A percentile compares a stretch with the other conserved stretches of the same genome.
These are phyloP conservation scores for Epinotia demarniana DNA, from an alignment of 2,888 invertebrate species.

Conservation along the genomic window DNA sequence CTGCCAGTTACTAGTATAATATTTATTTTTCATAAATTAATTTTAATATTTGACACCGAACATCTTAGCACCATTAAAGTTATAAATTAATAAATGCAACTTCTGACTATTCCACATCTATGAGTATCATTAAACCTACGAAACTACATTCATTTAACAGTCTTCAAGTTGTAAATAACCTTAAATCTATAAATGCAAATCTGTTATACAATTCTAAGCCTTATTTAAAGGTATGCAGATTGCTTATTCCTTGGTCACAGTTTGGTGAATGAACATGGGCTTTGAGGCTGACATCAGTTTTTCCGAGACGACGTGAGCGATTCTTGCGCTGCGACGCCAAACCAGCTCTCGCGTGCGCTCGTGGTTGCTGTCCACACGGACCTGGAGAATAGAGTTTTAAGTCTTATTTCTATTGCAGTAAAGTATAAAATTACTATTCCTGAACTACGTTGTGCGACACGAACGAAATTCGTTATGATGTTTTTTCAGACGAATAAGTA, in stretches of 20 bases:
- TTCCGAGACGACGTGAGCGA: slow-evolving; percentile 93
- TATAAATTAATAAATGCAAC: slow-evolving; percentile 78
- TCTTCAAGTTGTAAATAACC: slow-evolving; percentile 37
- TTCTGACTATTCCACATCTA: slow-evolving; percentile 69
- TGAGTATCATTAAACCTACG: slow-evolving; percentile 71
- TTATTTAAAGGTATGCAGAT: background rate
- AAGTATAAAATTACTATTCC: background rate
- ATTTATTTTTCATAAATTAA: slow-evolving; percentile 9
- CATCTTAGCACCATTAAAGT: slow-evolving; percentile 67
- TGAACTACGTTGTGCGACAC: too few species aligned
- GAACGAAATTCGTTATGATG: too few species aligned
- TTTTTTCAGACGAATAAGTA: too few species aligned
- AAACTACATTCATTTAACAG: slow-evolving; percentile 33
- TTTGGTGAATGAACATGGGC: slow-evolving; percentile 74
- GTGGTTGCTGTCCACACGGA: slow-evolving; percentile 93
- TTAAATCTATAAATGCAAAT: slow-evolving; percentile 40
- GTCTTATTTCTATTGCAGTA: slow-evolving; percentile 19
- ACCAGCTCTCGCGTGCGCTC: slow-evolving; percentile 93
- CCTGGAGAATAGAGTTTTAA: slow-evolving; percentile 77
- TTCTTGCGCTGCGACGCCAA: slow-evolving; percentile 93
- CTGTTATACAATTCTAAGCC: slow-evolving; percentile 16
- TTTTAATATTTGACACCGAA: slow-evolving; percentile 25
- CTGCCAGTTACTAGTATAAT: background rate
- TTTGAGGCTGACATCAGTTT: slow-evolving; percentile 86
- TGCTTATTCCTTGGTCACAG: slow-evolving; percentile 59